Base-by-base conservation (phyloP, 2,797 vertebrate genomes). In the Lepidocolaptes lacrymiger region DNA sequence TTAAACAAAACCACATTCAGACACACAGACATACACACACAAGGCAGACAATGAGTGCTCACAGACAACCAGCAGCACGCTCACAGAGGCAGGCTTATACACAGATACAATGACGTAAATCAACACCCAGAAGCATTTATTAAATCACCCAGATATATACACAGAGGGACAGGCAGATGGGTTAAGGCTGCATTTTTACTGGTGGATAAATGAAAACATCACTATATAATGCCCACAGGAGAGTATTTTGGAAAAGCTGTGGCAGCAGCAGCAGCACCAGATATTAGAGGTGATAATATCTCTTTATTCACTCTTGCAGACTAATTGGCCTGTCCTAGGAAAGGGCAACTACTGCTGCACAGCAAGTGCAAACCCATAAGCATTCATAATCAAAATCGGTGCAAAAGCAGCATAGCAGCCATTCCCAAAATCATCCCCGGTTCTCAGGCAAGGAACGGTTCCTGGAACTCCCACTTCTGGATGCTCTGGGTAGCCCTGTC, bases 81-180 rank as follows among this genome's bases (percentile, higher is more conserved):
- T 95, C 74, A 89, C 91, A 95, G 93, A 93, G 83, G 69, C 88
- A 55, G 59, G 91, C 91, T 94, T 95, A 90, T 87, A 30, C 10
- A 82, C 77, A 89, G 95, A 95, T 52, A 95, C 89, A 84, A 75
- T 96, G 96, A 96, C 74, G 91, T 93, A 95, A 96, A 96, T 93
- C 95, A 97, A 94, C 96, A 96, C 95, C 89, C 96, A 95, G 94
- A 86, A 95, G 88, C 89, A 94, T 95, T 95, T 96, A 96, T 91
- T 96, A 93, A 91, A 94, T 95, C 92, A 96, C 94, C 83, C 96
- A 96, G 93, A 87, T 90, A 85, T 56, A 94, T 76, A 94, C 93
- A 96, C 83, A 95, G 69, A 88, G 89, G 93, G 74, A 85, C 74
- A 85, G 77, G 67, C 85, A 87, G 95, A 96, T 86, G 92, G 73